Percentiles rank a stretch among this genome's conserved stretches.
Evolutionary conservation across 2,888 invertebrate species (phyloP).

Genomic region (Drosophila koepferae): DNA sequence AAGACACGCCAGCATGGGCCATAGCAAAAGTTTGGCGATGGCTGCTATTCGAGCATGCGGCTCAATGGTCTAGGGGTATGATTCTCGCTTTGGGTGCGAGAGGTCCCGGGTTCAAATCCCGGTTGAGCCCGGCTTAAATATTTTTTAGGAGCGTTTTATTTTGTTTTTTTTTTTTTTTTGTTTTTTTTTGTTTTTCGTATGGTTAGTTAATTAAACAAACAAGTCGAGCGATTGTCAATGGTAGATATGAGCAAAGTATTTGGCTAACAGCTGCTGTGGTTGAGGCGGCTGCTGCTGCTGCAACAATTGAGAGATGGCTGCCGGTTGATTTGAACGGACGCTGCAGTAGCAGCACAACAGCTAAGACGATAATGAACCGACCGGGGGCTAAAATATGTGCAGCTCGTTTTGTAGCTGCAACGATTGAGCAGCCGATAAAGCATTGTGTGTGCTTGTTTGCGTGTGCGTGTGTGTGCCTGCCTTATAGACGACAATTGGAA

Average conservation of each 20-base stretch:
- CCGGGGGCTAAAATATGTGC: conserved; percentile 48
- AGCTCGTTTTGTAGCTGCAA: conserved; percentile 61
- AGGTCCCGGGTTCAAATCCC: conserved; percentile 85
- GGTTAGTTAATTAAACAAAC: conserved; percentile 68
- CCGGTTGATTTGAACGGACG: conserved; percentile 54
- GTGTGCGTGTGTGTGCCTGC: conserved; percentile 24
- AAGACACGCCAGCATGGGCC: conserved; percentile 19
- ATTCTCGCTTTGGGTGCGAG: conserved; percentile 85
- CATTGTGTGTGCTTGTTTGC: conserved; percentile 25
- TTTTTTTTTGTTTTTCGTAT: not conserved
- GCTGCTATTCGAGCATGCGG: conserved; percentile 58
- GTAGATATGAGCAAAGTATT: conserved; percentile 59
- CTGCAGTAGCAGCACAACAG: conserved; percentile 23
- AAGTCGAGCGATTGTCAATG: conserved; percentile 55
- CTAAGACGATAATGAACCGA: conserved; percentile 60
- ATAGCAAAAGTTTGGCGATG: conserved; percentile 5
- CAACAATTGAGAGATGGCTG: conserved; percentile 59
- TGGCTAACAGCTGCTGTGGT: conserved; percentile 34
- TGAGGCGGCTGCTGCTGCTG: not conserved
- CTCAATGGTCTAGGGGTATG: conserved; percentile 85
- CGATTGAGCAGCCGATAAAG: conserved; percentile 67
- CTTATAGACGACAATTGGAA: conserved; percentile 76
- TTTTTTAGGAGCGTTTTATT: conserved; percentile 20
- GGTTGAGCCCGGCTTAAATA: conserved; percentile 80
- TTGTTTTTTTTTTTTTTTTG: not conserved